A percentile compares a stretch with the other conserved stretches of the same genome.
These are phyloP conservation scores for Indicator maculatus DNA, from an alignment of 2,113 vertebrate genomes.

Conservation along the genomic window DNA sequence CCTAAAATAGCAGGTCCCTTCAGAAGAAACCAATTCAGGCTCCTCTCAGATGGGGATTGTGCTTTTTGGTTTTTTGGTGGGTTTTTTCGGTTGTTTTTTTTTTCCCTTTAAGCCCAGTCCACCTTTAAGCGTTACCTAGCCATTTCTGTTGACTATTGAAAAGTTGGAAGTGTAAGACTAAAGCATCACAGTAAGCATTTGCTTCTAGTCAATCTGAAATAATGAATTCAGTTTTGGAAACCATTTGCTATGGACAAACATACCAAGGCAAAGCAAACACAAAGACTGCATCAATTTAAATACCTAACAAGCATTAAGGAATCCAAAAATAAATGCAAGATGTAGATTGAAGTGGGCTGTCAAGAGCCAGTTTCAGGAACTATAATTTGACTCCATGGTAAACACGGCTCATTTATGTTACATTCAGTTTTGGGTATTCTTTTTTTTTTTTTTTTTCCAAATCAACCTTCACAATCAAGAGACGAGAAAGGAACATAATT, in stretches of 20 bases:
- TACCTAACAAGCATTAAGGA: neutral
- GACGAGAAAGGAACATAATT: neutral
- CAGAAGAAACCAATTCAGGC: neutral
- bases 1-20: neutral
- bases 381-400: neutral
- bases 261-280: neutral
- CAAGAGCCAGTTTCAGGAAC: neutral
- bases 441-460: neutral
- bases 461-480: neutral
- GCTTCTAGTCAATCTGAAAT: neutral
- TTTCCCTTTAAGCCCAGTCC: neutral
- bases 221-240: neutral
- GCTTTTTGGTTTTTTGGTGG: too few relatives aligned
- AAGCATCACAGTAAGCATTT: neutral
- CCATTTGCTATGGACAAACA: neutral
- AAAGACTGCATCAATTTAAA: neutral
- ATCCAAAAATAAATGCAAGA: neutral
- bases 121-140: neutral
- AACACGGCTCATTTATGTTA: neutral
- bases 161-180: neutral
- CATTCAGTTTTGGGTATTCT: neutral
- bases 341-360: neutral
- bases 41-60: neutral
- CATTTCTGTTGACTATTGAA: neutral
- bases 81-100: neutral